Base-by-base conservation (phyloP, 2,113 vertebrate species). In the Acanthochromis polyacanthus region DNA sequence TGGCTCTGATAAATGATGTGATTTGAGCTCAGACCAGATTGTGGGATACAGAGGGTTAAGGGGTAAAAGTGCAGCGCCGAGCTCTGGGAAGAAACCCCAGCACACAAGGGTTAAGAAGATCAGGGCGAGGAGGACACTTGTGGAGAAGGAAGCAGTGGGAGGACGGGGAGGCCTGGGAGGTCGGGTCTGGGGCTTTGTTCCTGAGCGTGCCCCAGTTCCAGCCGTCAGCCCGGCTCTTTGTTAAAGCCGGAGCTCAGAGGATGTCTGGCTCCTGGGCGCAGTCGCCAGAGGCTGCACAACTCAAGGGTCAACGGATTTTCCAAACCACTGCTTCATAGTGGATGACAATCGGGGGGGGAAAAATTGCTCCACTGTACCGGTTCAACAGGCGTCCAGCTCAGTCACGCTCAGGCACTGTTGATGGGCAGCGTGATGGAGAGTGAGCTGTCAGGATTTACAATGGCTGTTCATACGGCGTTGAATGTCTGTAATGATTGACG, bases 221-320 rank as follows among this genome's bases (percentile, higher is more conserved):
- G 80, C 80, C 48, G 57, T 86, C 77, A 77, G 58, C 45, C 45
- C 58, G 11, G 74, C 81, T 90, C 91, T 91, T 92, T 92, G 90
- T 93, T 86, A 72, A 53, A 78, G 80, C 59, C 58, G 15, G 51
- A 84, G 67, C 84, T 60, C 66, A 59, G 70, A 67, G 85, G 71
- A 79, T 14, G 81, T 86, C 87, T 88, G 82, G 78, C 68, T 85
- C 82, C 68, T 66, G 88, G 84, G 76, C 57, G 17, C 68, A 30
- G 53, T 71, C 36, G 71, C 77, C 55, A 71, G 61, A 57, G 87
- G 88, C 82, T 83, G 69, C 68, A 74, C 1, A 84, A 86, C 71
- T 71, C 58, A 20, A 65, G 85, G 88, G 86, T 92, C 89, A 82
- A 81, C 80, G 5, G n/a, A 85, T 92, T 90, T 91, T 91, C 88